Base-by-base conservation (phyloP, 2,113 vertebrate genomes). In the Misgurnus mizolepis region DNA sequence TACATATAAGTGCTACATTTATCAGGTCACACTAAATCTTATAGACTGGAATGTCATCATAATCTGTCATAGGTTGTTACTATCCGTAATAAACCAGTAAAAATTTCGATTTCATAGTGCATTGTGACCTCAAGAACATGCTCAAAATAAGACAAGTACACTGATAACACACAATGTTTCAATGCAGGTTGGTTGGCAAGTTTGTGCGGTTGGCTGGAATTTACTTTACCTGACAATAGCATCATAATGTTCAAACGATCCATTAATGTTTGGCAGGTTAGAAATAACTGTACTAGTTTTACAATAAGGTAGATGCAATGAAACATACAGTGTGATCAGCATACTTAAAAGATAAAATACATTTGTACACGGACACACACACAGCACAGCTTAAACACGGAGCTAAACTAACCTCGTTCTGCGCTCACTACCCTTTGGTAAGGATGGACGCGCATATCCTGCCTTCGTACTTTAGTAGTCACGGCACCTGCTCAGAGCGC, bases 381-480 rank as follows among this genome's bases (percentile, higher is more conserved):
- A 77, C 34, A 80, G 58, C 71, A 76, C 79, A 79, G 83, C 80
- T 78, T 70, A 22, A 78, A 88, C 80, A 84, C 94, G 95, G 88
- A 94, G 94, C 97, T 98, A 98, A 93, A 99, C 98, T 98, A 97
- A 99, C 98, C 98, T 99, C 98, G 95, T 96, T 99, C 98, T 97
- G 97, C 95, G 96, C 96, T 97, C 97, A 99, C 94, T 96, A 99
- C 95, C 97, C 98, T 99, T 98, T 99, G 98, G 97, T 99, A 99
- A 98, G 98, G 98, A 97, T 99, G 98, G 96, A 98, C 96, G 92
- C 98, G 97, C 96, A 98, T 97, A 95, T 99, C 97, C 95, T 99
- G 97, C 96, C 98, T 98, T 96, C 97, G 97, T 95, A 99, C 95
- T 97, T 99, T 99, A 98, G 97, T 95, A 95, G 97, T 96, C 96